phyloP scores from a whole-genome alignment of 2,797 vertebrate genomes.

The Spheniscus humboldti region DNA sequence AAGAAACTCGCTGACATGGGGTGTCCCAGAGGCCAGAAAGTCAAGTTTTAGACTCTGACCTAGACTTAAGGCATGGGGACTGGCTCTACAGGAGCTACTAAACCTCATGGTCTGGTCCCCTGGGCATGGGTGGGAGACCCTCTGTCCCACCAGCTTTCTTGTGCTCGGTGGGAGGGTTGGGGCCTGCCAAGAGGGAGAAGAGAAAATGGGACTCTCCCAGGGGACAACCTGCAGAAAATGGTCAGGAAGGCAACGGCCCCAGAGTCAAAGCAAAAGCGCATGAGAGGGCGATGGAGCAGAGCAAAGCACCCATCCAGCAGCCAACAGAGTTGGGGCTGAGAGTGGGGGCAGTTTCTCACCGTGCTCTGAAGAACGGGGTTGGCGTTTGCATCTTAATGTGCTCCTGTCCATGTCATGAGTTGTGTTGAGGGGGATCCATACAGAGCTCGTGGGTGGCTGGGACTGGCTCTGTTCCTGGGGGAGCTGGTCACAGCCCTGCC shows the following conservation, averaged over 20 bases:
- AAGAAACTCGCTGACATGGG: neutral
- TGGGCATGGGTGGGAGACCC: neutral
- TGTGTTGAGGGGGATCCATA: neutral
- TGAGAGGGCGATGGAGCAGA: neutral
- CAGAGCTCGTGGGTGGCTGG: neutral
- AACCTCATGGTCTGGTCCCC: neutral
- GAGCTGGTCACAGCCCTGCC: fast-evolving
- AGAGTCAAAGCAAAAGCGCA: fast-evolving
- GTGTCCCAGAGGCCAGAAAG: neutral
- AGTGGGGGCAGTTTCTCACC: neutral
- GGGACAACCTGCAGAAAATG: neutral
- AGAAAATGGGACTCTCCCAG: neutral
- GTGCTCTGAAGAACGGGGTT: neutral
- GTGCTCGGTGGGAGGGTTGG: neutral
- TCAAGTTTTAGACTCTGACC: neutral
- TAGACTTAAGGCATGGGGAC: neutral
- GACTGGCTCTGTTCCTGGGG: neutral
- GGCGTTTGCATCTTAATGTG: neutral
- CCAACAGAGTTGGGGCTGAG: neutral
- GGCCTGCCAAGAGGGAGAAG: neutral
- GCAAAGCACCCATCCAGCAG: neutral
- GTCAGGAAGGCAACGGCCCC: neutral
- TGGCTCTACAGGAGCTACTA: neutral
- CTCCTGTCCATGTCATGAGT: neutral
- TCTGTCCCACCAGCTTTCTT: neutral